Conservation (phyloP, 2,888 invertebrate species). For the Coleophora deauratella region DNA sequence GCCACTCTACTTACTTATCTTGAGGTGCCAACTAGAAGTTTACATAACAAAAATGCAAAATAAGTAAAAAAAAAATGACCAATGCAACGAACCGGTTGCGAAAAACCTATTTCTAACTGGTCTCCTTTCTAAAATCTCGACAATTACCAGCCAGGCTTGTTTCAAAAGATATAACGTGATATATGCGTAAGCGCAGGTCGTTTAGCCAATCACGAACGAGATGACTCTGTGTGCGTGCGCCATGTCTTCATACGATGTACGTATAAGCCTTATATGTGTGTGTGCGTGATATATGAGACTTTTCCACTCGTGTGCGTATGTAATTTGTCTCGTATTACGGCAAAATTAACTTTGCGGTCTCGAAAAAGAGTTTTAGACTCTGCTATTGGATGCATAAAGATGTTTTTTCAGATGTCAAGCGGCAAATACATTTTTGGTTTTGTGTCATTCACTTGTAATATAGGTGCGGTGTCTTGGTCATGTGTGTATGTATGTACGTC, state of each 20-base stretch:
- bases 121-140: constrained; percentile 70
- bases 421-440: constrained; percentile 16
- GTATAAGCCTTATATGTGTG: constrained; percentile 17
- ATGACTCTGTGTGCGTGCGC: constrained; percentile 25
- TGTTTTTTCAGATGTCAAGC: background rate
- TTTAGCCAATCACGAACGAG: constrained; percentile 29
- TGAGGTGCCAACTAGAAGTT: constrained; percentile 14
- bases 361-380: constrained; percentile 24
- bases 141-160: constrained; percentile 55
- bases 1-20: too few species aligned
- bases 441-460: constrained; percentile 35
- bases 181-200: constrained; percentile 44
- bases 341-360: constrained; percentile 14
- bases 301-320: constrained; percentile 20
- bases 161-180: constrained; percentile 49
- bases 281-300: constrained; percentile 33
- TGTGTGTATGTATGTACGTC: constrained; percentile 15
- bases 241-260: constrained; percentile 12
- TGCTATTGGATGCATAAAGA: constrained; percentile 16
- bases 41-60: constrained; percentile 23
- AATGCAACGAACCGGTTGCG: constrained; percentile 42
- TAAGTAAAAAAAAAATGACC: constrained; percentile 2
- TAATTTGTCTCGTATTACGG: constrained; percentile 33
- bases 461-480: constrained; percentile 31
- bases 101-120: constrained; percentile 30